A percentile compares a stretch with the other conserved stretches of the same genome.
These are phyloP conservation scores for Nycticebus coucang DNA, from an alignment of 2,113 vertebrate species.

Conservation along the genomic window DNA sequence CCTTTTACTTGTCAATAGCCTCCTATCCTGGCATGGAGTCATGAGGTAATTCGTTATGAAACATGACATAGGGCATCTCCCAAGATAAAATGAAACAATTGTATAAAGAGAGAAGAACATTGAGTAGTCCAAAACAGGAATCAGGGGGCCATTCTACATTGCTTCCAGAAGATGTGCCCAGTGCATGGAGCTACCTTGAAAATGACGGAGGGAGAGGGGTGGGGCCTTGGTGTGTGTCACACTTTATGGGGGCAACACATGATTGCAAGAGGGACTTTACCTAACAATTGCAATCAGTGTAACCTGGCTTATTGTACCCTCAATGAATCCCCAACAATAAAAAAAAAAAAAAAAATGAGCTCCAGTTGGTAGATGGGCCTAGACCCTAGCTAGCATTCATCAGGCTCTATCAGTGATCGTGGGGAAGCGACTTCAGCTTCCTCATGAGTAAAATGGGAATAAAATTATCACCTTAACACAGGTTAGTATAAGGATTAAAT, in stretches of 20 bases:
- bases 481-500: neutral
- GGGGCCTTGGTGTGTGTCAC: too few relatives aligned
- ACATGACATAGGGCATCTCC: neutral
- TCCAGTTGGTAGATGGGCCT: neutral
- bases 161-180: neutral
- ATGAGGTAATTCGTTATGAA: neutral
- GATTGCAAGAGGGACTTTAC: too few relatives aligned
- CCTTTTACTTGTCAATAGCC: neutral
- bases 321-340: too few relatives aligned
- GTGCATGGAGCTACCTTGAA: neutral
- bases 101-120: neutral
- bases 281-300: too few relatives aligned
- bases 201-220: too few relatives aligned
- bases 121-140: neutral
- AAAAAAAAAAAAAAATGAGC: too few relatives aligned
- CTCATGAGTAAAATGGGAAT: neutral
- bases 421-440: neutral
- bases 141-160: neutral
- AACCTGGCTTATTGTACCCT: too few relatives aligned
- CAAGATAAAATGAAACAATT: slow-evolving; percentile 9
- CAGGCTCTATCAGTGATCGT: neutral
- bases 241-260: too few relatives aligned
- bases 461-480: neutral
- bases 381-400: neutral
- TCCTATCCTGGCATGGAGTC: neutral